A percentile compares a stretch with the other conserved stretches of the same genome.
These are phyloP conservation scores for Emydoidea blandingii DNA, from an alignment of 2,797 vertebrate genomes.

Conservation along the genomic window DNA sequence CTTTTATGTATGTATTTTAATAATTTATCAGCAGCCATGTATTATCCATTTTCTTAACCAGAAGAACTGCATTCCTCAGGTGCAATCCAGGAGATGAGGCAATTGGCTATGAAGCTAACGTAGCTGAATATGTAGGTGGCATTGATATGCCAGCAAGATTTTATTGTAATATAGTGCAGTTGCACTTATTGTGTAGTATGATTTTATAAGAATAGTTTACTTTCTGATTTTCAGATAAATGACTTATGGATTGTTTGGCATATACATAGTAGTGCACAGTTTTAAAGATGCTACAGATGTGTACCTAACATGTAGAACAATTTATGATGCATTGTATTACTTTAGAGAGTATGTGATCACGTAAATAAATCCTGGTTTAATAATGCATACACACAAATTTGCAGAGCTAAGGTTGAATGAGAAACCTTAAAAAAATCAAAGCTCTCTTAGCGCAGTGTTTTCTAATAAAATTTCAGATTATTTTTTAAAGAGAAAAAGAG, in stretches of 20 bases:
- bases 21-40: neutral
- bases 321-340: neutral
- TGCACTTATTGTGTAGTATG: neutral
- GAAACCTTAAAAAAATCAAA: neutral
- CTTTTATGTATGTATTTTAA: neutral
- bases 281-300: neutral
- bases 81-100: neutral
- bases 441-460: accelerated
- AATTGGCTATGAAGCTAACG: neutral
- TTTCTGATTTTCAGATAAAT: neutral
- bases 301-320: neutral
- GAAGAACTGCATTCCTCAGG: neutral
- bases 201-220: neutral
- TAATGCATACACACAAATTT: neutral
- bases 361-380: neutral
- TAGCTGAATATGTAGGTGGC: accelerated
- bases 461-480: neutral
- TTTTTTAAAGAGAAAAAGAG: neutral
- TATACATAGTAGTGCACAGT: neutral
- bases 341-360: neutral
- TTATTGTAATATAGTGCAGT: neutral
- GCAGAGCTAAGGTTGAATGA: neutral
- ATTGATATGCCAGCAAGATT: neutral
- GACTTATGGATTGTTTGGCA: neutral
- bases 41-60: neutral